A percentile compares a stretch with the other conserved stretches of the same genome.
phyloP scores from a whole-genome alignment of 2,113 vertebrate genomes.

The Podarcis raffonei region DNA sequence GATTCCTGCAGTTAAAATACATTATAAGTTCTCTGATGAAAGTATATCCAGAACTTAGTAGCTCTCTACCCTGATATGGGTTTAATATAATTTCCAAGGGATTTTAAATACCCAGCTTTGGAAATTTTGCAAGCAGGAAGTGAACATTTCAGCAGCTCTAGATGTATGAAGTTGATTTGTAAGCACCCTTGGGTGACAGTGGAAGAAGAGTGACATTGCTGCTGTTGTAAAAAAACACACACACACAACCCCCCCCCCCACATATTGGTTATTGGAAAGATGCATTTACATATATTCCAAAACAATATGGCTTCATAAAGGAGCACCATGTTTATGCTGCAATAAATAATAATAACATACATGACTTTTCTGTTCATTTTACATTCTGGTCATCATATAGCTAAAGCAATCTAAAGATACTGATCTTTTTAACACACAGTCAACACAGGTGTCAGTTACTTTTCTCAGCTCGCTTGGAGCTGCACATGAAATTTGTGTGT shows the following conservation, averaged over 20 bases:
- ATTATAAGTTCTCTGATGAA: constrained; percentile 53
- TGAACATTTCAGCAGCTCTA: constrained; percentile 25
- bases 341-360: neutral
- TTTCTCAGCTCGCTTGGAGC: constrained; percentile 9
- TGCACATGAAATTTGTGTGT: constrained; percentile 54
- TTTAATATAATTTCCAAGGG: neutral
- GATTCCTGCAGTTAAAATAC: constrained; percentile 65
- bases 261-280: neutral
- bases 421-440: constrained; percentile 15
- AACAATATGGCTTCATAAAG: neutral
- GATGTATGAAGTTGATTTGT: neutral
- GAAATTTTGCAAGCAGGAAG: neutral
- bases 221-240: neutral
- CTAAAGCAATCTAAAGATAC: neutral
- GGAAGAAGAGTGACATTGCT: neutral
- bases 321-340: neutral
- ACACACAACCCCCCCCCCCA: neutral
- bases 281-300: neutral
- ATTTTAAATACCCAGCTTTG: constrained; percentile 18
- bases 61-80: constrained; percentile 9
- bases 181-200: neutral
- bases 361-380: constrained; percentile 12
- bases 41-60: constrained; percentile 45
- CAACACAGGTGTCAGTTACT: constrained; percentile 46
- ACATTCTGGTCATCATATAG: neutral